Evolutionary conservation across 2,888 invertebrate species (phyloP).

Genomic region (Arrhopalites spinosus): DNA sequence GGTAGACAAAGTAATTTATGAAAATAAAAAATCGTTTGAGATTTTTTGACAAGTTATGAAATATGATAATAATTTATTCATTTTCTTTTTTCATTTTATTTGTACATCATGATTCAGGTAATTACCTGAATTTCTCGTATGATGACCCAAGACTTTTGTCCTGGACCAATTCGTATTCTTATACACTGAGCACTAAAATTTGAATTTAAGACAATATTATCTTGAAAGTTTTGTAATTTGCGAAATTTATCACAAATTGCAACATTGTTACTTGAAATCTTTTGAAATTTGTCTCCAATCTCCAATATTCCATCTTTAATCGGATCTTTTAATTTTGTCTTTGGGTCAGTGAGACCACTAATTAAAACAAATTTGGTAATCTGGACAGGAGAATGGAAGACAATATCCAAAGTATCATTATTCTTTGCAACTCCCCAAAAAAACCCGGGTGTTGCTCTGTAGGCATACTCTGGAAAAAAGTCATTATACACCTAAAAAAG

Average conservation of each 20-base stretch:
- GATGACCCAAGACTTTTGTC: constrained; percentile 59
- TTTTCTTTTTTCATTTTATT: neutral
- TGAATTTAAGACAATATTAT: constrained; percentile 55
- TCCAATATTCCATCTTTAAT: constrained; percentile 33
- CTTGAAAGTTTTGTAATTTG: constrained; percentile 55
- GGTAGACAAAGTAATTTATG: too few relatives aligned
- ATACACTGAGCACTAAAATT: constrained; percentile 56
- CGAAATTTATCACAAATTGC: constrained; percentile 54
- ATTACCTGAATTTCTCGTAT: constrained; percentile 59
- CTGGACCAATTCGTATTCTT: constrained; percentile 57
- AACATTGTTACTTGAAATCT: constrained; percentile 30
- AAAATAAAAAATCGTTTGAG: too few relatives aligned
- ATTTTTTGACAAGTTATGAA: too few relatives aligned
- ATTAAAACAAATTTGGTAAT: constrained; percentile 13
- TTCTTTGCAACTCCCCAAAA: constrained; percentile 58
- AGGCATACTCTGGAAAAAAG: constrained; percentile 58
- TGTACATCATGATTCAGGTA: neutral
- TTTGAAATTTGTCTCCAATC: constrained; percentile 48
- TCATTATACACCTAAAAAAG: constrained; percentile 55
- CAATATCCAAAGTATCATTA: constrained; percentile 24
- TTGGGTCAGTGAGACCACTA: constrained; percentile 22
- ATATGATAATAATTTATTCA: neutral
- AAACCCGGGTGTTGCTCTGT: constrained; percentile 58
- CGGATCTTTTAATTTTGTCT: constrained; percentile 18
- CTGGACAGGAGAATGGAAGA: constrained; percentile 12